Evolutionary conservation across 2,888 invertebrate species (phyloP).

Genomic region (Blastobasis lacticolella): DNA sequence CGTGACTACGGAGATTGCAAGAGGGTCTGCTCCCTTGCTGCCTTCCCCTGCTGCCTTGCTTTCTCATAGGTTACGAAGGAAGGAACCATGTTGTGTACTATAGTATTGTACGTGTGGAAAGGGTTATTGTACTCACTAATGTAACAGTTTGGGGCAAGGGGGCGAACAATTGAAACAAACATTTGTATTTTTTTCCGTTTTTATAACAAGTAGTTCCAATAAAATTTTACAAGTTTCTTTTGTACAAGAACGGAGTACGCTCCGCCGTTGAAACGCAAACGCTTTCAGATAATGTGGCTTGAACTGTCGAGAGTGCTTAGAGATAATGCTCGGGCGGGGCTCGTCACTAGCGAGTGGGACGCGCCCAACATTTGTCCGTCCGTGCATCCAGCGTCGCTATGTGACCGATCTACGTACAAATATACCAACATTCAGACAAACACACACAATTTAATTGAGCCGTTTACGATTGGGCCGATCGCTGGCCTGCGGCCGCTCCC

Average conservation of each 20-base stretch:
- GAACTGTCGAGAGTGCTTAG: slow-evolving; percentile 41
- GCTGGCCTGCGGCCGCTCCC: not conserved
- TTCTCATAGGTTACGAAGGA: not conserved
- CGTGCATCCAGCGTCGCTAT: slow-evolving; percentile 32
- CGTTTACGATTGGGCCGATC: not conserved
- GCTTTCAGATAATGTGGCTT: slow-evolving; percentile 44
- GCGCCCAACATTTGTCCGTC: slow-evolving; percentile 43
- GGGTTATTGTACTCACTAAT: not conserved
- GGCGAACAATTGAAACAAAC: slow-evolving; percentile 24
- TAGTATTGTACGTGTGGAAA: no score
- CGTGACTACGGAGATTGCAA: not conserved
- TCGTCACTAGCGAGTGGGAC: slow-evolving; percentile 20
- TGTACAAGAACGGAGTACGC: slow-evolving; percentile 64
- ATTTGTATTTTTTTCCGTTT: slow-evolving; percentile 55
- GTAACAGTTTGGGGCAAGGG: not conserved
- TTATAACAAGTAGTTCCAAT: slow-evolving; percentile 72
- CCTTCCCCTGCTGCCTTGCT: no score
- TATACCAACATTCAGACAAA: not conserved
- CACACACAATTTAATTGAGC: not conserved
- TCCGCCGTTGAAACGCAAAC: slow-evolving; percentile 52
- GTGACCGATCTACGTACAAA: not conserved
- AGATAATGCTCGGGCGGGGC: slow-evolving; percentile 10
- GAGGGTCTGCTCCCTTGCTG: not conserved
- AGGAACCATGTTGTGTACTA: not conserved
- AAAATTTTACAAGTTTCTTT: slow-evolving; percentile 69